These are phyloP conservation scores for Remorina albescens DNA, from an alignment of 2,797 vertebrate species.

Conservation along the genomic window DNA sequence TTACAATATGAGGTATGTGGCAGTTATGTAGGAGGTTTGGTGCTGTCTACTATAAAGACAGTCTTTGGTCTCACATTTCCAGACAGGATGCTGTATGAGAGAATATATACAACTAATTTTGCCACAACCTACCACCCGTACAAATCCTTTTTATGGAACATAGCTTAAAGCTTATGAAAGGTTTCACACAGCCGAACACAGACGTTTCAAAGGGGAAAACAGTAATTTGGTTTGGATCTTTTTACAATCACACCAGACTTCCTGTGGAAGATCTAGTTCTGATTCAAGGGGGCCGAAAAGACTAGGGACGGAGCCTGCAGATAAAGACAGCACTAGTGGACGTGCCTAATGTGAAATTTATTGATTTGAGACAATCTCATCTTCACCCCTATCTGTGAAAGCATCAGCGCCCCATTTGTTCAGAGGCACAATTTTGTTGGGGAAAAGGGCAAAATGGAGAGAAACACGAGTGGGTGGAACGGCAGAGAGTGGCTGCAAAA, in stretches of 20 bases:
- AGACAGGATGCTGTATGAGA: slow-evolving; percentile 42
- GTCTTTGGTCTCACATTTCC: slow-evolving; percentile 42
- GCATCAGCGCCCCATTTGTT: slow-evolving; percentile 67
- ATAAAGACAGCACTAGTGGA: slow-evolving; percentile 33
- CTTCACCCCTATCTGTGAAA: slow-evolving; percentile 64
- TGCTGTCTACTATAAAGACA: slow-evolving; percentile 42
- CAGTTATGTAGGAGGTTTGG: slow-evolving; percentile 56
- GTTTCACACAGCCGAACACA: slow-evolving; percentile 15
- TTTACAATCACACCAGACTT: slow-evolving; percentile 49
- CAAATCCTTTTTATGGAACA: slow-evolving; percentile 28
- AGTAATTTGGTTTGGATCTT: slow-evolving; percentile 48
- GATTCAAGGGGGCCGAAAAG: slow-evolving; percentile 45
- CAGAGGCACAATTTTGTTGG: slow-evolving; percentile 66
- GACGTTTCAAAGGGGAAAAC: slow-evolving; percentile 22
- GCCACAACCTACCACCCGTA: slow-evolving; percentile 37
- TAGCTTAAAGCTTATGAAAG: slow-evolving; percentile 31
- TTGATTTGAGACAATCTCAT: slow-evolving; percentile 65
- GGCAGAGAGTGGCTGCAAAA: slow-evolving; percentile 47
- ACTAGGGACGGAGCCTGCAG: slow-evolving; percentile 27
- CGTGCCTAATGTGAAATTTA: slow-evolving; percentile 64
- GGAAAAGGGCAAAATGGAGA: slow-evolving; percentile 61
- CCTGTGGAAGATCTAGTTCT: slow-evolving; percentile 55
- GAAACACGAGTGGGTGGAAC: slow-evolving; percentile 66
- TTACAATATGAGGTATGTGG: slow-evolving; percentile 56
- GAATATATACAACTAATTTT: slow-evolving; percentile 52